phyloP scores from a whole-genome alignment of 2,113 vertebrate species.

The Dicerorhinus sumatrensis region DNA sequence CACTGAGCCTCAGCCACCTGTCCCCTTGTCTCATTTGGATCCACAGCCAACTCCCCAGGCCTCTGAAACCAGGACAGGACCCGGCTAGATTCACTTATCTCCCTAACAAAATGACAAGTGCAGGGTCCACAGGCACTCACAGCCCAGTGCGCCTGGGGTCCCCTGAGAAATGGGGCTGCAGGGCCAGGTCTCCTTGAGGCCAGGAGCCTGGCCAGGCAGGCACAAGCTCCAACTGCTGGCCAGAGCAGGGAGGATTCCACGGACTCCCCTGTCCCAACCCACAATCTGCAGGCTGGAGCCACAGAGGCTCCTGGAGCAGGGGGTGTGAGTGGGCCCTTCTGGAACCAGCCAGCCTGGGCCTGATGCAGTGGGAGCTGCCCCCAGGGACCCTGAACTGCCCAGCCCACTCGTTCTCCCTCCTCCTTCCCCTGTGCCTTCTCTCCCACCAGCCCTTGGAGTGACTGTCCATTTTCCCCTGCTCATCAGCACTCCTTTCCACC shows the following conservation, averaged over 20 bases:
- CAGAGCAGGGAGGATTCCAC: background rate
- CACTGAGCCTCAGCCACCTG: background rate
- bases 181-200: background rate
- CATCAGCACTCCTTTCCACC: background rate
- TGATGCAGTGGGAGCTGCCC: background rate
- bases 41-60: background rate
- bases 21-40: background rate
- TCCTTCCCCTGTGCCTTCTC: background rate
- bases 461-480: background rate
- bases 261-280: background rate
- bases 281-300: background rate
- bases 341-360: background rate
- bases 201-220: background rate
- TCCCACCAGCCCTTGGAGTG: background rate
- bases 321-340: background rate
- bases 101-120: background rate
- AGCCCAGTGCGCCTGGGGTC: background rate
- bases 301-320: background rate
- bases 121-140: background rate
- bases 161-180: background rate
- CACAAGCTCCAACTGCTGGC: background rate
- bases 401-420: background rate
- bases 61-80: background rate
- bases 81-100: background rate
- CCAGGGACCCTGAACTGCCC: background rate